These are phyloP conservation scores for Ectobius pallidus DNA, from an alignment of 2,888 invertebrate species.

Conservation along the genomic window DNA sequence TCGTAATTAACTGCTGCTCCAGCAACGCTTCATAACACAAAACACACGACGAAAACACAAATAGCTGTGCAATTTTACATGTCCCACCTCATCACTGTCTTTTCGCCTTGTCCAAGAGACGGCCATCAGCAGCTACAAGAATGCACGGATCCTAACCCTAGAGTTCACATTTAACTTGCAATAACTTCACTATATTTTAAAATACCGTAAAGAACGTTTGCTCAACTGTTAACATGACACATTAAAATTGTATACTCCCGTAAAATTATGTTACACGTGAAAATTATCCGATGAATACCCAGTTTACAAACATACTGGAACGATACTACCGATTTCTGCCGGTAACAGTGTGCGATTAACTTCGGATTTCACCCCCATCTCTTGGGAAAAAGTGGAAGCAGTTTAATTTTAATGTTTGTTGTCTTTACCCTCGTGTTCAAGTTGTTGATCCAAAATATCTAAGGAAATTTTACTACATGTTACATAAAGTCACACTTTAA, in stretches of 20 bases:
- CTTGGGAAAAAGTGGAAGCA: constrained; percentile 60
- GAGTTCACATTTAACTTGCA: constrained; percentile 48
- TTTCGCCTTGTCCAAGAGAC: constrained; percentile 48
- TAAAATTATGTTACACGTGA: constrained; percentile 54
- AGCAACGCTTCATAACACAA: constrained; percentile 11
- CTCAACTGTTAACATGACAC: constrained; percentile 19
- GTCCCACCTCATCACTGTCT: constrained; percentile 45
- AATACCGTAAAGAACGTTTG: constrained; percentile 8
- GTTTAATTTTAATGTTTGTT: not conserved
- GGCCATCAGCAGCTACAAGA: constrained; percentile 54
- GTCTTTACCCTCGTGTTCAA: no score
- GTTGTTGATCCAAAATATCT: no score
- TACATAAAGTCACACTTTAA: no score
- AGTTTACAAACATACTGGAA: constrained; percentile 60
- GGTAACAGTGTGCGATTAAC: constrained; percentile 45
- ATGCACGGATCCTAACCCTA: constrained; percentile 56
- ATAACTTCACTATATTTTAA: constrained; percentile 20
- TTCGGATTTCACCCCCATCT: constrained; percentile 20
- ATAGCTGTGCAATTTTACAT: constrained; percentile 36
- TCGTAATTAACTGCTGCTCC: constrained; percentile 23
- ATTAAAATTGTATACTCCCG: constrained; percentile 31
- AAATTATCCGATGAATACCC: constrained; percentile 53
- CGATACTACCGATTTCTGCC: constrained; percentile 55
- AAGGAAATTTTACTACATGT: no score
- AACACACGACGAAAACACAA: constrained; percentile 10